A percentile compares a stretch with the other conserved stretches of the same genome.
phyloP scores from a whole-genome alignment of 2,888 invertebrate species.

The Drosophila anomelani region DNA sequence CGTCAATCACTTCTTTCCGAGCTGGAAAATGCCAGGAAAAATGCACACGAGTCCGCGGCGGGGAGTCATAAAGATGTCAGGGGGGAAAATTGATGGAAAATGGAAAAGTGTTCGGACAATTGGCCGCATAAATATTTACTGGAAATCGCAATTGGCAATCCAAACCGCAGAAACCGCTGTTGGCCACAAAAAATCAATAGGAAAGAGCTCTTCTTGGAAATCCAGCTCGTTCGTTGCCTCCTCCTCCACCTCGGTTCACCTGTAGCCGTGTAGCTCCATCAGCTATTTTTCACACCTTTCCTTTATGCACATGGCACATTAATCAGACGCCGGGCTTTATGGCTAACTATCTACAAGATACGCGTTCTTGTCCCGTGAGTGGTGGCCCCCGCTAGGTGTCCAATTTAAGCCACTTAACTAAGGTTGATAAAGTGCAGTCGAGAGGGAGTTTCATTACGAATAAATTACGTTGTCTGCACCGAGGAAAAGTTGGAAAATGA shows the following conservation, averaged over 20 bases:
- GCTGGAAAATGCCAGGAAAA: slow-evolving; percentile 29
- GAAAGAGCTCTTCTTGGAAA: slow-evolving; percentile 27
- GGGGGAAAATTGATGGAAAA: slow-evolving; percentile 1
- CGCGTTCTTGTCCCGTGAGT: slow-evolving; percentile 8
- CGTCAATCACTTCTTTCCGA: slow-evolving; percentile 53
- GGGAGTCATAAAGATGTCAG: slow-evolving; percentile 34
- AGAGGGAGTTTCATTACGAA: slow-evolving; percentile 12
- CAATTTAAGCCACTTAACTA: slow-evolving; percentile 32
- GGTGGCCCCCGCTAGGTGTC: slow-evolving; percentile 25
- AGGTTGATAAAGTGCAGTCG: slow-evolving; percentile 8
- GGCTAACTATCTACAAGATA: slow-evolving; percentile 42
- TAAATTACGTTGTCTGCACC: slow-evolving; percentile 16
- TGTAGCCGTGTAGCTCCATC: slow-evolving; percentile 2
- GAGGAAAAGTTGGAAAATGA: background rate
- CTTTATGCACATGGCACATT: slow-evolving; percentile 40
- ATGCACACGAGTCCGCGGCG: background rate
- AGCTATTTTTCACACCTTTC: slow-evolving; percentile 45
- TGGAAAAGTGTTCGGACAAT: slow-evolving; percentile 23
- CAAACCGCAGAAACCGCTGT: slow-evolving; percentile 10
- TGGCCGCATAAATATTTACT: slow-evolving; percentile 40
- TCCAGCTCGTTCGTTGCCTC: background rate
- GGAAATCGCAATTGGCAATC: slow-evolving; percentile 20
- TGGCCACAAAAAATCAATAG: slow-evolving; percentile 35
- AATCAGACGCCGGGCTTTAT: slow-evolving; percentile 35
- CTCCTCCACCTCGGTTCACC: background rate